These are phyloP conservation scores for Pachliopta kotzebuea DNA, from an alignment of 2,888 invertebrate species.

Conservation along the genomic window DNA sequence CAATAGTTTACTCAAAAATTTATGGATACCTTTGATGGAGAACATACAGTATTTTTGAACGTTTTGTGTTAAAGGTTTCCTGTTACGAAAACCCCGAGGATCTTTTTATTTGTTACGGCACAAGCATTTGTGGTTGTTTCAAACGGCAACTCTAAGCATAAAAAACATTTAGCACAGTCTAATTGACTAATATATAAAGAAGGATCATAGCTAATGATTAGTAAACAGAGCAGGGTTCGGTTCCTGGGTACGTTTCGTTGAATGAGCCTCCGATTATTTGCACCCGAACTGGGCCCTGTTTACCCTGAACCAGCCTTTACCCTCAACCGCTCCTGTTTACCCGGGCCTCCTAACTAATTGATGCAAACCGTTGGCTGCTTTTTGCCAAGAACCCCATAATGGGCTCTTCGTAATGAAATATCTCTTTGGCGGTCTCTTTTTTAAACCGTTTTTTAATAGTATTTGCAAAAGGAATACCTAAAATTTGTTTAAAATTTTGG, in stretches of 20 bases:
- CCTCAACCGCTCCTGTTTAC: slow-evolving; percentile 46
- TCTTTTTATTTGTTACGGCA: neutral
- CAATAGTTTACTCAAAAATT: too few species aligned
- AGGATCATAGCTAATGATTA: slow-evolving; percentile 66
- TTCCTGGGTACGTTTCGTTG: slow-evolving; percentile 46
- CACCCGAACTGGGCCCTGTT: slow-evolving; percentile 34
- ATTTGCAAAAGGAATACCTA: too few species aligned
- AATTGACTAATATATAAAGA: slow-evolving; percentile 32
- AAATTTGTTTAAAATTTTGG: too few species aligned
- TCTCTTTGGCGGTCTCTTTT: slow-evolving; percentile 47
- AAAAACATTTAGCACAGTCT: neutral
- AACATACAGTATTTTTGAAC: too few species aligned
- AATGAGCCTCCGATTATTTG: slow-evolving; percentile 70
- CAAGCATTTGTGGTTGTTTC: neutral
- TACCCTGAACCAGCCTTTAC: slow-evolving; percentile 28
- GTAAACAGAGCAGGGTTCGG: slow-evolving; percentile 54
- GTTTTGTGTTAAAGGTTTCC: too few species aligned
- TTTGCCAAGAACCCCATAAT: slow-evolving; percentile 65
- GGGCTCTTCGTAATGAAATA: slow-evolving; percentile 65
- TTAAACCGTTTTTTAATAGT: too few species aligned
- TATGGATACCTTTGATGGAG: too few species aligned
- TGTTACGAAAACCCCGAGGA: too few species aligned
- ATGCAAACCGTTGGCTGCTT: slow-evolving; percentile 55
- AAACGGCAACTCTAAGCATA: neutral
- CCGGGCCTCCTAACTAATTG: slow-evolving; percentile 66